phyloP scores from a whole-genome alignment of 1,140 invertebrate genomes.

The Gerris buenoi region DNA sequence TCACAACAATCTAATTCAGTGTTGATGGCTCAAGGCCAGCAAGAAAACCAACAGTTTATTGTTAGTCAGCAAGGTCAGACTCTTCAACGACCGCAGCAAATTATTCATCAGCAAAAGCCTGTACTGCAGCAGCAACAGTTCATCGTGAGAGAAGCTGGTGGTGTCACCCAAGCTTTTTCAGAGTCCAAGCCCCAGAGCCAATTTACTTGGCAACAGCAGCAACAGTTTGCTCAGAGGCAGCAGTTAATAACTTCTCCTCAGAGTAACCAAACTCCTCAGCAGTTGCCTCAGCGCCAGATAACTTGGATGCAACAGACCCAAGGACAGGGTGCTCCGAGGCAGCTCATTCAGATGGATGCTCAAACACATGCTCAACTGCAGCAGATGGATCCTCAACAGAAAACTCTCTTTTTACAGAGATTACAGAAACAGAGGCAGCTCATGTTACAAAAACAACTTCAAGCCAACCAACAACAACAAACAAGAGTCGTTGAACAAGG shows the following conservation, averaged over 20 bases:
- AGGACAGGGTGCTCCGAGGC: constrained; percentile 28
- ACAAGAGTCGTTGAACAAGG: constrained; percentile 8
- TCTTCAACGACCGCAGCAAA: constrained; percentile 11
- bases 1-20: constrained; percentile 12
- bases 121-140: constrained; percentile 16
- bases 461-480: constrained; percentile 23
- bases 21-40: constrained; percentile 13
- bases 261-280: constrained; percentile 15
- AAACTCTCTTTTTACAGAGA: constrained; percentile 58
- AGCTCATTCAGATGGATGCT: constrained; percentile 58
- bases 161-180: constrained; percentile 10
- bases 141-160: constrained; percentile 11
- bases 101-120: constrained; percentile 18
- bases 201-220: constrained; percentile 19
- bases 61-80: constrained; percentile 13
- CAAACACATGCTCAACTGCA: constrained; percentile 68
- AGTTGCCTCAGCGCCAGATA: constrained; percentile 21
- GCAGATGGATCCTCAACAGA: constrained; percentile 60
- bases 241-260: constrained; percentile 14
- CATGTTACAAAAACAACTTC: constrained; percentile 32
- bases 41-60: constrained; percentile 18
- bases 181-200: constrained; percentile 10
- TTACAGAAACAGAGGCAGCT: constrained; percentile 51
- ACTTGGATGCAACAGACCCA: constrained; percentile 28
- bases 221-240: constrained; percentile 11